Percentiles rank a stretch among this genome's conserved stretches.
phyloP scores from a whole-genome alignment of 2,888 invertebrate species.

The Tachina fera region DNA sequence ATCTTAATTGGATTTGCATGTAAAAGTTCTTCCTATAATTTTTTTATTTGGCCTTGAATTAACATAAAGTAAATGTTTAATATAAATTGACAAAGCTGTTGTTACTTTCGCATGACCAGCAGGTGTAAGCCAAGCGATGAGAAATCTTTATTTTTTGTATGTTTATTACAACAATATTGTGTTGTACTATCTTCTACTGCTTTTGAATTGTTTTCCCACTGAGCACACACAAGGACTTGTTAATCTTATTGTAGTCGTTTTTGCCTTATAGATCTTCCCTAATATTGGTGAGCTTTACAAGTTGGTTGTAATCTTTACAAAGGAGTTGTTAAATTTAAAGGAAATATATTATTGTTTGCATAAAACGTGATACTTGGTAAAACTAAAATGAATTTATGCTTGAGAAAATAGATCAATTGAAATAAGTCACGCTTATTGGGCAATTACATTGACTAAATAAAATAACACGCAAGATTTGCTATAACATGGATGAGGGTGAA shows the following conservation, averaged over 20 bases:
- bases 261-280: neutral
- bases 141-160: no score
- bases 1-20: neutral
- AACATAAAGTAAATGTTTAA: neutral
- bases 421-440: conserved; percentile 35
- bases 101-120: conserved; percentile 4
- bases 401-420: conserved; percentile 15
- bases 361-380: conserved; percentile 24
- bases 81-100: neutral
- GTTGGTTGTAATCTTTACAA: neutral
- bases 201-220: conserved; percentile 1
- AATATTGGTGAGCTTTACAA: neutral
- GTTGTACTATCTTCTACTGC: neutral
- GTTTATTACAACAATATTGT: conserved; percentile 5
- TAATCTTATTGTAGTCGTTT: conserved; percentile 9
- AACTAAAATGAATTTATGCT: conserved; percentile 5
- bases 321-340: neutral
- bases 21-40: neutral
- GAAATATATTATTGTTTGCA: conserved; percentile 12
- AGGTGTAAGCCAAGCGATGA: conserved; percentile 4
- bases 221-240: neutral
- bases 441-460: conserved; percentile 24
- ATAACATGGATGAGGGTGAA: conserved; percentile 1
- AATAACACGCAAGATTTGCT: neutral
- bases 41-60: conserved; percentile 1